phyloP scores from a whole-genome alignment of 2,888 invertebrate species.

The Nemotelus pantherinus region DNA sequence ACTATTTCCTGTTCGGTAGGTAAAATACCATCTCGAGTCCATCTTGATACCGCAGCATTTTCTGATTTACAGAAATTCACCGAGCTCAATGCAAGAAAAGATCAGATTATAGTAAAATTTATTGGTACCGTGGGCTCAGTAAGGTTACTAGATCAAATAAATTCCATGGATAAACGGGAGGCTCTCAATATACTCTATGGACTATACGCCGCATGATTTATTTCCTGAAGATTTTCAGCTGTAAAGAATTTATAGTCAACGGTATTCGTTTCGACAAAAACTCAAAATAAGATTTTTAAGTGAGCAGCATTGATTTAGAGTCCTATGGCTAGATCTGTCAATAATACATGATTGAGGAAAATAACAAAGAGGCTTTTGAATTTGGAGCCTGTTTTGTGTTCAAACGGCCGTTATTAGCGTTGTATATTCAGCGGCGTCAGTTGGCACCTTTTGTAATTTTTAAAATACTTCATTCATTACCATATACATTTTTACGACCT shows the following conservation, averaged over 20 bases:
- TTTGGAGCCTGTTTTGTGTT: too few relatives aligned
- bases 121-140: conserved; percentile 19
- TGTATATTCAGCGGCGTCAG: too few relatives aligned
- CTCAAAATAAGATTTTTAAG: too few relatives aligned
- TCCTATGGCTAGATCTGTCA: too few relatives aligned
- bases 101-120: conserved; percentile 43
- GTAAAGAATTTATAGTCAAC: conserved; percentile 28
- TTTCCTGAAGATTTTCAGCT: conserved; percentile 27
- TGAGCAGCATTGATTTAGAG: too few relatives aligned
- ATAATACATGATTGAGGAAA: too few relatives aligned
- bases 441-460: too few relatives aligned
- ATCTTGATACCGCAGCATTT: conserved; percentile 18
- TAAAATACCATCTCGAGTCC: conserved; percentile 9
- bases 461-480: too few relatives aligned
- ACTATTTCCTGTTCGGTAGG: conserved; percentile 1
- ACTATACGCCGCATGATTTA: conserved; percentile 23
- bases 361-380: too few relatives aligned
- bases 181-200: conserved; percentile 6
- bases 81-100: background rate
- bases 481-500: too few relatives aligned
- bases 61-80: background rate
- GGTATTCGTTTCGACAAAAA: background rate
- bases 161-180: conserved; percentile 2
- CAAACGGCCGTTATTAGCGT: too few relatives aligned
- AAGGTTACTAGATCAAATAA: conserved; percentile 23